These are phyloP conservation scores for Bombus terrestris DNA, from an alignment of 1,140 invertebrate genomes.

Conservation along the genomic window DNA sequence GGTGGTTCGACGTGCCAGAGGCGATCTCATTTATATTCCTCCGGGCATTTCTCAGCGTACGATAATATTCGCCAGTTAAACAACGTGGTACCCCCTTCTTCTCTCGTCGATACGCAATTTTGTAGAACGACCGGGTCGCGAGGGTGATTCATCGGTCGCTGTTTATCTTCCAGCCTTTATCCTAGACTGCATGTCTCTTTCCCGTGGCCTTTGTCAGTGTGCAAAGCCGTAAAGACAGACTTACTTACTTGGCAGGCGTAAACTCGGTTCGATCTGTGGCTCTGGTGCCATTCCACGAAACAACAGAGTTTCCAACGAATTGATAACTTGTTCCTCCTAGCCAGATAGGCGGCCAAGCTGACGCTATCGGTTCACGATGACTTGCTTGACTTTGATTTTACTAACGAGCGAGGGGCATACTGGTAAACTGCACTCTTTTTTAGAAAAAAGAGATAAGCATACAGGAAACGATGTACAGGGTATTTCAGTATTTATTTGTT, in stretches of 20 bases:
- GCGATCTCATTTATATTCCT: conserved; percentile 11
- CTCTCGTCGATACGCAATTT: conserved; percentile 20
- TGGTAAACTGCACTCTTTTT: background rate
- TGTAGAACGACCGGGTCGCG: background rate
- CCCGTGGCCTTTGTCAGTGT: background rate
- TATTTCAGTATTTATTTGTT: too few relatives aligned
- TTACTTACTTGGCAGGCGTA: background rate
- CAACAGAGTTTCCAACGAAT: background rate
- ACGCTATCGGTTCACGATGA: background rate
- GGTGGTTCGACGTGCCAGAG: background rate
- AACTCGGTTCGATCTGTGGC: background rate
- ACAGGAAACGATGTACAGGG: too few relatives aligned
- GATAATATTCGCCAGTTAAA: conserved; percentile 32
- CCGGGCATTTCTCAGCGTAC: conserved; percentile 17
- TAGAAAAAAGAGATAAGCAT: too few relatives aligned
- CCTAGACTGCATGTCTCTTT: conserved; percentile 40
- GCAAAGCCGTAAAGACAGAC: background rate
- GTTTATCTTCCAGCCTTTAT: conserved; percentile 31
- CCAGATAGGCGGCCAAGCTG: background rate
- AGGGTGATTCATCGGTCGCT: conserved; percentile 28
- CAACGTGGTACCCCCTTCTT: background rate
- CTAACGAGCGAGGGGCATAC: background rate
- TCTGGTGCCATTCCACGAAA: background rate
- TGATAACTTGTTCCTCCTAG: background rate
- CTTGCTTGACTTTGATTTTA: background rate